These are phyloP conservation scores for Gallinago undulata DNA, from an alignment of 2,113 vertebrate genomes.

Conservation along the genomic window DNA sequence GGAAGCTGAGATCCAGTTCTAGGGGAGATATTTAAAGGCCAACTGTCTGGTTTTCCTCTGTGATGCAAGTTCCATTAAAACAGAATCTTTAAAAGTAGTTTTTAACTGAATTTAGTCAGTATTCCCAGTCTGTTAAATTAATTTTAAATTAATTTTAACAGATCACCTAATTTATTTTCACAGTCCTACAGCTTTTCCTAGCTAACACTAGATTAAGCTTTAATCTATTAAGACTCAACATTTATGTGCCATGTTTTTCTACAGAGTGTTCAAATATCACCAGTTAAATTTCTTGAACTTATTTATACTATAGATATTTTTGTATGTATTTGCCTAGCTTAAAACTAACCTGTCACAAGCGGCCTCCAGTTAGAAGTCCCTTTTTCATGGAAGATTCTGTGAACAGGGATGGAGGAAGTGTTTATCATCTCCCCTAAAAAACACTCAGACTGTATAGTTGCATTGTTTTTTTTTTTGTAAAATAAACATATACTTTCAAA, in stretches of 20 bases:
- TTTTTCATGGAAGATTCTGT: background rate
- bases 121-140: background rate
- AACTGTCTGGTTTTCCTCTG: background rate
- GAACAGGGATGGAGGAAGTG: fast-evolving
- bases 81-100: background rate
- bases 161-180: background rate
- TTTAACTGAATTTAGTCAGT: background rate
- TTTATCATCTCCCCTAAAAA: background rate
- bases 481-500: background rate
- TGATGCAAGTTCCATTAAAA: background rate
- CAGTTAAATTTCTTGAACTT: background rate
- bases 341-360: background rate
- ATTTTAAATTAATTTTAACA: too few species aligned
- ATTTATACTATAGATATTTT: background rate
- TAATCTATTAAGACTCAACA: background rate
- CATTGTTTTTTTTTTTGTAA: background rate
- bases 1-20: background rate
- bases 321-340: background rate
- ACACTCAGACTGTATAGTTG: background rate
- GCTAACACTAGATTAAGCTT: background rate
- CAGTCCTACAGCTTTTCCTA: background rate
- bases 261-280: background rate
- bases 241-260: background rate
- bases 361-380: background rate
- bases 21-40: background rate